Evolutionary conservation across 2,113 vertebrate species (phyloP), one percentile per base, ranked within the genome.

Genomic region (Paradisaea rubra): DNA sequence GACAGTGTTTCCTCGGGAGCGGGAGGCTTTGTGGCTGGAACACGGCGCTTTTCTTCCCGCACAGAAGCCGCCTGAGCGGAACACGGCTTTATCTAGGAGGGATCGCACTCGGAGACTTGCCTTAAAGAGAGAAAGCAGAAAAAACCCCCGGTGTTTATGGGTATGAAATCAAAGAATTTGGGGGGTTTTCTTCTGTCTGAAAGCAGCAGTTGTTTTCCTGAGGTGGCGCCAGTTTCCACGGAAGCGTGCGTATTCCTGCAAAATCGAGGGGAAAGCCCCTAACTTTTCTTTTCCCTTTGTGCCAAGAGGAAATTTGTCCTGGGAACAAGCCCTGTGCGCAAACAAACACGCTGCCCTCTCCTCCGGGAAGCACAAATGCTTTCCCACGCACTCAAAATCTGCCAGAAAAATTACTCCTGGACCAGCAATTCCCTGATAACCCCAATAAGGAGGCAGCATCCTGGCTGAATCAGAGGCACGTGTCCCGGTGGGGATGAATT

Each of bases 401-500:
- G 39, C 11, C 65, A 33, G 73, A 83, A 49, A 72, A 77, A 33
- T 12, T 1, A n/a, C 15, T 49, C 82, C 37, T 2, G 18, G 64
- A 70, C 18, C 52, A 35, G 73, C 23, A 42, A 2, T 41, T 87
- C 81, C 80, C 69, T 8, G 57, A 71, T 47, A 89, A 86, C 2
- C 23, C 37, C 21, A 1, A 3, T 0, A 9, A 73, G 69, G 41
- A 42, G 31, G 82, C 69, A 72, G 57, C 30, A 15, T 30, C 54
- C 64, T 3, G 17, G n/a, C 16, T 3, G 11, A 64, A 44, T 27
- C 50, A 64, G 59, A 24, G 33, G 39, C 35, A 59, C 5, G 1
- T 1, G 7, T 24, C 41, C 24, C 4, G 0, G 3, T 3, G 1
- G 39, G 42, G 28, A 37, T 0, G 3, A 6, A 47, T 25, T 86